phyloP scores from a whole-genome alignment of 2,113 vertebrate genomes.

The Acanthochromis polyacanthus region DNA sequence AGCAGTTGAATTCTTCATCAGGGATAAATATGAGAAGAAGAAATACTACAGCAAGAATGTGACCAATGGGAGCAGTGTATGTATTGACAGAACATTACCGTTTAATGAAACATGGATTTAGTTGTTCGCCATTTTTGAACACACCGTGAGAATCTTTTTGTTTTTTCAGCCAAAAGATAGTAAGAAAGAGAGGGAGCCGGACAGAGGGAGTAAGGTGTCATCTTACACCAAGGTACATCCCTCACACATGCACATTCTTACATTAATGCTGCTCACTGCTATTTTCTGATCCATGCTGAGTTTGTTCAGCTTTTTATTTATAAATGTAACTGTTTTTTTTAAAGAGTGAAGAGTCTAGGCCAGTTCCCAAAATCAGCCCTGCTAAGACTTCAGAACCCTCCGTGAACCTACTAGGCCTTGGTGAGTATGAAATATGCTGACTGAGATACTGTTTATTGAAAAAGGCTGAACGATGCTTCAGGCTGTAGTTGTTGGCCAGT shows the following conservation, averaged over 20 bases:
- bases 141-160: background rate
- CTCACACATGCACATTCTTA: background rate
- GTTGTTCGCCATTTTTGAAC: background rate
- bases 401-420: slow-evolving; percentile 94
- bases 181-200: slow-evolving; percentile 90
- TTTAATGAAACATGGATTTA: background rate
- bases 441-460: slow-evolving; percentile 10
- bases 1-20: slow-evolving; percentile 98
- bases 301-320: background rate
- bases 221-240: slow-evolving; percentile 74
- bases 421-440: slow-evolving; percentile 82
- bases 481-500: background rate
- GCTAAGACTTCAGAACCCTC: slow-evolving; percentile 89
- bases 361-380: slow-evolving; percentile 90
- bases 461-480: background rate
- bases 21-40: slow-evolving; percentile 99
- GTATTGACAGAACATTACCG: slow-evolving; percentile 60
- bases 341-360: slow-evolving; percentile 90
- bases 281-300: background rate
- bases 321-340: slow-evolving; percentile 23
- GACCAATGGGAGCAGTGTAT: slow-evolving; percentile 89
- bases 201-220: slow-evolving; percentile 82
- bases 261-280: background rate
- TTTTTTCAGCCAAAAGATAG: slow-evolving; percentile 85
- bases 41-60: slow-evolving; percentile 96